Evolutionary conservation across 2,113 vertebrate species (phyloP).

Genomic region (Rousettus leschenaultii): DNA sequence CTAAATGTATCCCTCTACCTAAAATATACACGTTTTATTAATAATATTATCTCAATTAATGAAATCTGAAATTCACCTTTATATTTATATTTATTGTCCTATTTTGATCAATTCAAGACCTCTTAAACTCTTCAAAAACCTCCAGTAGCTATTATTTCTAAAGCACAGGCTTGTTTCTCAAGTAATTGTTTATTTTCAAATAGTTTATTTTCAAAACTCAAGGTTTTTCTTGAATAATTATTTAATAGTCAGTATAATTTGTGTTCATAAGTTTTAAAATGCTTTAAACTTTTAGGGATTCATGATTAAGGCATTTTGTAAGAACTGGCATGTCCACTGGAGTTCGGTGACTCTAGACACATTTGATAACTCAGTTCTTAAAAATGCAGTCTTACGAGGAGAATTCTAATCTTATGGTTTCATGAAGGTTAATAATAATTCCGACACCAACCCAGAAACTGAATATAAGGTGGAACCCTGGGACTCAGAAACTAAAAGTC

Average conservation of each 20-base stretch:
- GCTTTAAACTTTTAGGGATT: slow-evolving; percentile 7
- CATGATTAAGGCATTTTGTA: background rate
- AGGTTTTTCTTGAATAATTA: background rate
- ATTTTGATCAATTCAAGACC: slow-evolving; percentile 13
- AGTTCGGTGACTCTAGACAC: background rate
- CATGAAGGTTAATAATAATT: background rate
- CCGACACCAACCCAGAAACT: background rate
- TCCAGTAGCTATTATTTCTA: slow-evolving; percentile 3
- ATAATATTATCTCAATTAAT: slow-evolving; percentile 17
- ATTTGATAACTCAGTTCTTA: background rate
- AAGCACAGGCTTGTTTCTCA: slow-evolving; percentile 6
- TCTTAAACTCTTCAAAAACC: background rate
- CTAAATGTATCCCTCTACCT: background rate
- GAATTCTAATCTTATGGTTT: background rate
- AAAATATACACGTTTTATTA: background rate
- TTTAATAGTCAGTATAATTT: slow-evolving; percentile 14
- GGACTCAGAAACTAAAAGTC: slow-evolving; percentile 1
- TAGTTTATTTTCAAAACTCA: slow-evolving; percentile 23
- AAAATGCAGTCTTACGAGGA: background rate
- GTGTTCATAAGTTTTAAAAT: background rate
- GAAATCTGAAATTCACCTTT: background rate
- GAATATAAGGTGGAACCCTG: background rate
- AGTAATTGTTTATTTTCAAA: slow-evolving; percentile 26
- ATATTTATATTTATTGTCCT: slow-evolving; percentile 6
- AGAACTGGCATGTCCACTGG: background rate